A percentile compares a stretch with the other conserved stretches of the same genome.
These are phyloP conservation scores for Ptychobarbus kaznakovi DNA, from an alignment of 2,797 vertebrate species.

Conservation along the genomic window DNA sequence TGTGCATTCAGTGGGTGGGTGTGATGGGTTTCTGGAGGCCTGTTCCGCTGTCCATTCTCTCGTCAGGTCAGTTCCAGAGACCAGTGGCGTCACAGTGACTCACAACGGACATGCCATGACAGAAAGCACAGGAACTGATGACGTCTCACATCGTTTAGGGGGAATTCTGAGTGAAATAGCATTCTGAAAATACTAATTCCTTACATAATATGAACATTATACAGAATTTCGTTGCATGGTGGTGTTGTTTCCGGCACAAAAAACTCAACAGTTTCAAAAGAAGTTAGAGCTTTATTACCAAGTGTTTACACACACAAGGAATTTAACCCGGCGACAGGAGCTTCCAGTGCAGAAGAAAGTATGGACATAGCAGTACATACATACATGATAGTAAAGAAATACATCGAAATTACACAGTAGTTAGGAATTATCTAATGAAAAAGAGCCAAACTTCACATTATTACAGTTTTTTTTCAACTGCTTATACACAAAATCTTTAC, in stretches of 20 bases:
- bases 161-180: neutral
- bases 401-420: no score
- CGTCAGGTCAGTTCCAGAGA: slow-evolving; percentile 8
- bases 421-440: no score
- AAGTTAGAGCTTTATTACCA: neutral
- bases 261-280: neutral
- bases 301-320: no score
- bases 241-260: neutral
- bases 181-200: neutral
- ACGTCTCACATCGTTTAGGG: slow-evolving; percentile 1
- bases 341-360: no score
- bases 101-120: slow-evolving; percentile 3
- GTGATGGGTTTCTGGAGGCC: slow-evolving; percentile 48
- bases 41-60: slow-evolving; percentile 21
- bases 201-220: neutral
- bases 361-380: no score
- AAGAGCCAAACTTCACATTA: no score
- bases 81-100: slow-evolving; percentile 11
- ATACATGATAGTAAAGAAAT: no score
- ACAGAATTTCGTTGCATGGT: neutral
- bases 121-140: slow-evolving; percentile 25
- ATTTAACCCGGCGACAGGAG: no score
- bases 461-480: no score
- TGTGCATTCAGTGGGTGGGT: slow-evolving; percentile 44
- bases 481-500: no score